Evolutionary conservation across 2,888 invertebrate species (phyloP), one percentile per base, ranked within the genome.

Genomic region (Branchellion lobata): DNA sequence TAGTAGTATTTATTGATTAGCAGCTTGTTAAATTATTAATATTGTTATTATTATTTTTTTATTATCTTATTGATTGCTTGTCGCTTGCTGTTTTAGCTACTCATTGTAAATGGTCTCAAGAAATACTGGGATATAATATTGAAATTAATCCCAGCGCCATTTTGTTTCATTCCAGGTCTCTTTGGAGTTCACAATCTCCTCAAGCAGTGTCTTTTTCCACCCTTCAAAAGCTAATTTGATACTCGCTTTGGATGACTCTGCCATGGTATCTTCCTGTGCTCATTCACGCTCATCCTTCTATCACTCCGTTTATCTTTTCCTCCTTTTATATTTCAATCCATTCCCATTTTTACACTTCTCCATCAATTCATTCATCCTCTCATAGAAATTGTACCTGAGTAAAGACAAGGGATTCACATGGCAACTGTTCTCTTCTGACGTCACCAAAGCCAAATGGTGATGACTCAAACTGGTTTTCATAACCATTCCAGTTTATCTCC

Each of bases 371-470:
- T 40, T 5, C 40, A 40, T 40, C 8, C 14, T 8, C 40, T n/a
- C 24, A 57, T 51, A 82, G 82, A 86, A 85, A 82, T 85, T 87
- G 27, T 87, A 83, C 82, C 81, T 87, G 1, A 84, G 86, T 0
- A 84, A 83, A 81, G 85, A 87, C 84, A 86, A 86, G 18, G 87
- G 87, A 36, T 86, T 85, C 81, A 84, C 81, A 40, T 87, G 86
- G 86, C 83, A 83, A 18, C 61, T 57, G 3, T 80, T 82, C 21
- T 73, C 78, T n/a, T 73, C 80, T 14, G 27, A 79, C 18, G 83
- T 83, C 2, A 57, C 68, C 14, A 34, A 36, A 5, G 61, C 77
- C 14, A 83, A 80, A 80, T 83, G 83, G 83, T 83, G 33, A n/a
- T n/a, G n/a, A n/a, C n/a, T n/a, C n/a, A n/a, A n/a, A n/a, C n/a